These are phyloP conservation scores for Cecidostiba fungosa DNA, from an alignment of 2,888 invertebrate genomes.

Conservation along the genomic window DNA sequence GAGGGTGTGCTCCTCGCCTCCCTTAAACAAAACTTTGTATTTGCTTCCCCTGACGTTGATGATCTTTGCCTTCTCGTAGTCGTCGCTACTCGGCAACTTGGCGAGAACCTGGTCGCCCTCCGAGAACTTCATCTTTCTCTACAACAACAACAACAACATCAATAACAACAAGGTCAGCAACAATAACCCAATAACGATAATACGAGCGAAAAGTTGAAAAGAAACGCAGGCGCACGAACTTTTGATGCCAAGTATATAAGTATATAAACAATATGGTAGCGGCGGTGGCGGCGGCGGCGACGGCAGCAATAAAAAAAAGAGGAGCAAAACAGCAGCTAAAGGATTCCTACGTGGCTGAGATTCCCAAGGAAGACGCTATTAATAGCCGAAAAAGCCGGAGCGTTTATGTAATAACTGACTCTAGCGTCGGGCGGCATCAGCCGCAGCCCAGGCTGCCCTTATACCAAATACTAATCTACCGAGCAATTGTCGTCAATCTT, in stretches of 20 bases:
- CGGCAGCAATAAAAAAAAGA: not conserved
- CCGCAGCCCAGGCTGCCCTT: not conserved
- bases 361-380: conserved; percentile 40
- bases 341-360: conserved; percentile 51
- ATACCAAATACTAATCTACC: not conserved
- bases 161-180: not conserved
- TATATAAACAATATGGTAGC: conserved; percentile 11
- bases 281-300: not conserved
- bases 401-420: conserved; percentile 51
- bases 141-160: conserved; percentile 4
- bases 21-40: conserved; percentile 73
- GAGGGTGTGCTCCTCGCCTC: conserved; percentile 72
- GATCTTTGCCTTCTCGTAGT: conserved; percentile 72
- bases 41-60: conserved; percentile 69
- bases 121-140: conserved; percentile 69
- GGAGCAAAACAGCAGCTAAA: not conserved
- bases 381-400: conserved; percentile 14
- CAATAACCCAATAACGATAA: not conserved
- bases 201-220: conserved; percentile 3
- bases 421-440: not conserved
- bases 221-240: not conserved
- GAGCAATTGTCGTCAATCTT: not conserved
- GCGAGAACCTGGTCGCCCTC: conserved; percentile 76
- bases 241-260: no score
- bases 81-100: conserved; percentile 69